Conservation (phyloP, 92 coral and sea anemone species). For the Porites lobata region DNA sequence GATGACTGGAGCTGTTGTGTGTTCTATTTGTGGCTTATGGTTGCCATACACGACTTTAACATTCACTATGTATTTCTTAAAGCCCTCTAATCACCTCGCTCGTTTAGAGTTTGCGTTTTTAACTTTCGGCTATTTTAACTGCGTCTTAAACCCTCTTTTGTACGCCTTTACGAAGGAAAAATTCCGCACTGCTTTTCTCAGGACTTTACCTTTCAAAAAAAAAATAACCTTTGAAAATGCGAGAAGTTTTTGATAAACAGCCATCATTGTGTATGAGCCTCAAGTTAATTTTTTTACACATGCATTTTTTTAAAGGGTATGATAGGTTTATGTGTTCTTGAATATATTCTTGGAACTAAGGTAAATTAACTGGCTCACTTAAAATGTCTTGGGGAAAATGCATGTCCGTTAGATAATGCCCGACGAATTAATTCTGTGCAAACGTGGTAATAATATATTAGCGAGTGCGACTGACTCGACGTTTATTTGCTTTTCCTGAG, state of each 20-base stretch:
- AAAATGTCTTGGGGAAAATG: background rate
- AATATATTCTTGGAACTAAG: background rate
- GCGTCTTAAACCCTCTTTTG: slow-evolving; percentile 81
- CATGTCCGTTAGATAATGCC: background rate
- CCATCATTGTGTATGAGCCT: background rate
- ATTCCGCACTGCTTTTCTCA: slow-evolving; percentile 75
- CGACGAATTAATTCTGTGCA: background rate
- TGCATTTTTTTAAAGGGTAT: background rate
- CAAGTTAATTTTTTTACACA: background rate
- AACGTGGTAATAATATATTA: background rate
- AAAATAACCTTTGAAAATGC: background rate
- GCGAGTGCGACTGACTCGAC: background rate
- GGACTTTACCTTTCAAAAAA: slow-evolving; percentile 70
- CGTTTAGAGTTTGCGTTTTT: slow-evolving; percentile 74
- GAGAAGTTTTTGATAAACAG: background rate
- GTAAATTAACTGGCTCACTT: background rate
- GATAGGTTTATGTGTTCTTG: background rate
- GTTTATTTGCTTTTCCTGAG: slow-evolving; percentile 13
- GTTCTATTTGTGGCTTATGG: slow-evolving; percentile 85
- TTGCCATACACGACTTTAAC: slow-evolving; percentile 83
- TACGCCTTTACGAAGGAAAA: slow-evolving; percentile 90
- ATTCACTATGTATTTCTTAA: slow-evolving; percentile 63
- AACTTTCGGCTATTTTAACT: slow-evolving; percentile 83
- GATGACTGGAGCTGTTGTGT: slow-evolving; percentile 87
- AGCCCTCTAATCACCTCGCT: slow-evolving; percentile 52